Evolutionary conservation across 1,140 invertebrate genomes (phyloP).

Genomic region (Pseudomyrmex concolor): DNA sequence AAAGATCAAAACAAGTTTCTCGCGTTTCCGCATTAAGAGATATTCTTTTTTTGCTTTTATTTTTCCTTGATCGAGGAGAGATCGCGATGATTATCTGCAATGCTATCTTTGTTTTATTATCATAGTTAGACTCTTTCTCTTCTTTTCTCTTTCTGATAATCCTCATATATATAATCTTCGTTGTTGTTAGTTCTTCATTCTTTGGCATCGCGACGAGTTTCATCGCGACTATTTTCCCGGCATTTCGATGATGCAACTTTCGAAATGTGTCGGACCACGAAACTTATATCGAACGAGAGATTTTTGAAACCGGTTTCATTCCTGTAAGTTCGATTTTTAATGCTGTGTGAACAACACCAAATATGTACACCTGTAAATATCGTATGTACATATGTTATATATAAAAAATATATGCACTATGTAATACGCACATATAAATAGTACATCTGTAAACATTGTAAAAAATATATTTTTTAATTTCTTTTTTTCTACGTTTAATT

Average conservation of each 20-base stretch:
- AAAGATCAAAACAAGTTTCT: constrained; percentile 14
- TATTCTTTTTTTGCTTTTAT: constrained; percentile 17
- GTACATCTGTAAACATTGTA: background rate
- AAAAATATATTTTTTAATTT: too few species aligned
- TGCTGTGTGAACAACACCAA: background rate
- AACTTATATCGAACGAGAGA: background rate
- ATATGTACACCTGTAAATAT: background rate
- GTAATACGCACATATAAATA: background rate
- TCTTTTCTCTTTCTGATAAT: constrained; percentile 23
- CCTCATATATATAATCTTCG: constrained; percentile 52
- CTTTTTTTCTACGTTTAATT: background rate
- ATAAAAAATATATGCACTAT: background rate
- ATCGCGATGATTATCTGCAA: constrained; percentile 43
- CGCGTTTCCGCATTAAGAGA: constrained; percentile 22
- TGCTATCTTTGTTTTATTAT: constrained; percentile 38
- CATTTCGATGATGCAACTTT: too few species aligned
- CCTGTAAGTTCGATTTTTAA: constrained; percentile 18
- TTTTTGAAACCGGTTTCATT: constrained; percentile 48
- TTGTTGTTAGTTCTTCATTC: constrained; percentile 22
- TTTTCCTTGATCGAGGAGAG: constrained; percentile 38
- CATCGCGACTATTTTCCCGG: background rate
- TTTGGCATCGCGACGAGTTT: constrained; percentile 27
- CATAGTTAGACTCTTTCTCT: constrained; percentile 6
- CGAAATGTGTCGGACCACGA: too few species aligned
- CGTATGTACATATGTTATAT: background rate